Conservation (phyloP, 1,140 invertebrate species). For the Aphaenogaster ashmeadi region DNA sequence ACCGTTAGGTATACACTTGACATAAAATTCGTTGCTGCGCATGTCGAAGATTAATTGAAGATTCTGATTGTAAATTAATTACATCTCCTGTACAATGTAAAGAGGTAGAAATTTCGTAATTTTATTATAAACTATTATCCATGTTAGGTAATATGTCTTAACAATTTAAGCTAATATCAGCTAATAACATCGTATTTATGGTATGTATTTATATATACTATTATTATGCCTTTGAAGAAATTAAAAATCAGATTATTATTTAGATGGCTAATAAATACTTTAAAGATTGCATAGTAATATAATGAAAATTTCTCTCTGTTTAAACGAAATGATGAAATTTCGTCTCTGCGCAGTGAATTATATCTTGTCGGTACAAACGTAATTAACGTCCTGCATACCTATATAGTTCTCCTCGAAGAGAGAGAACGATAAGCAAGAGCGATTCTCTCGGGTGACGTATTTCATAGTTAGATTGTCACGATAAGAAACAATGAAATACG, state of each 20-base stretch:
- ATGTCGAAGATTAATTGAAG: constrained; percentile 42
- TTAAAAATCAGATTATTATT: neutral
- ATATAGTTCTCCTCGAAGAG: constrained; percentile 31
- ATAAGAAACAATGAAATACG: constrained; percentile 64
- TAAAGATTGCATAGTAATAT: neutral
- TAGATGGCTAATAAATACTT: neutral
- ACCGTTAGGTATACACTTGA: constrained; percentile 32
- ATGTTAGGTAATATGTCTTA: neutral
- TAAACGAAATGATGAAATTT: constrained; percentile 33
- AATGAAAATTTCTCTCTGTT: constrained; percentile 22
- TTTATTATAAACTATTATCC: neutral
- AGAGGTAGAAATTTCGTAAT: neutral
- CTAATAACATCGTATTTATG: neutral
- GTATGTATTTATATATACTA: neutral
- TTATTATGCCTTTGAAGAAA: neutral
- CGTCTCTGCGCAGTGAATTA: constrained; percentile 28
- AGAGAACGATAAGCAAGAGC: constrained; percentile 45
- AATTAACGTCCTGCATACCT: constrained; percentile 51
- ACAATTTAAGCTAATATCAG: neutral
- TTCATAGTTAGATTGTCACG: constrained; percentile 55
- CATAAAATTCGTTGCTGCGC: constrained; percentile 37
- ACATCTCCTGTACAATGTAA: neutral
- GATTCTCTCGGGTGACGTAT: constrained; percentile 55
- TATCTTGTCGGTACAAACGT: constrained; percentile 52
- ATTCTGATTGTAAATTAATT: constrained; percentile 42